A percentile compares a stretch with the other conserved stretches of the same genome.
These are phyloP conservation scores for Galaxea fascicularis DNA, from an alignment of 92 coral and sea anemone genomes.

Conservation along the genomic window DNA sequence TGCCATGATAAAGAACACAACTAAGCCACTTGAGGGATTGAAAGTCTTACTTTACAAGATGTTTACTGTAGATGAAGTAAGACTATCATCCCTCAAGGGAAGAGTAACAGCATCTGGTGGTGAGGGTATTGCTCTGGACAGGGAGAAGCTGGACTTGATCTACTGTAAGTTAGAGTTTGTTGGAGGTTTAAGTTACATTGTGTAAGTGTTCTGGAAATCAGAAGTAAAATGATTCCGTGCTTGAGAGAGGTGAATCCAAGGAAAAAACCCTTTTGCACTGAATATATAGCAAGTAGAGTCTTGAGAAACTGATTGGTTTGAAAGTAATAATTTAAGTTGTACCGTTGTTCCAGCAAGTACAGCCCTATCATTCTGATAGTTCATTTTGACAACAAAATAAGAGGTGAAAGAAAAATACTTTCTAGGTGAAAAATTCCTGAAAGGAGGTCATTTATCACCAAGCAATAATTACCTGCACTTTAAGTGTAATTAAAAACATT, in stretches of 20 bases:
- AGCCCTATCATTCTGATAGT: no score
- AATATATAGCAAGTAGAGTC: no score
- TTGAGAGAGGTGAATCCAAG: no score
- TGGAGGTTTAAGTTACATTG: slow-evolving; percentile 18
- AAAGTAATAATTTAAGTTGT: no score
- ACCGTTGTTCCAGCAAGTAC: no score
- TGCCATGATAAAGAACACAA: slow-evolving; percentile 33
- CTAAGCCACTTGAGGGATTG: slow-evolving; percentile 54
- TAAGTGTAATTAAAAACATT: background rate
- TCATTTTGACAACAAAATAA: no score
- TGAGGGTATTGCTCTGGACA: slow-evolving; percentile 38
- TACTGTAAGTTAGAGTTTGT: slow-evolving; percentile 43
- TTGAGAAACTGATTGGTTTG: no score
- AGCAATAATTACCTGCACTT: background rate
- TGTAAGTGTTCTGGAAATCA: slow-evolving; percentile 7
- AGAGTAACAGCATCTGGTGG: slow-evolving; percentile 11
- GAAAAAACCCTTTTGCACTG: no score
- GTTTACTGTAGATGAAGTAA: slow-evolving; percentile 45
- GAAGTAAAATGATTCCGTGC: background rate
- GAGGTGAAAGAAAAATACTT: no score
- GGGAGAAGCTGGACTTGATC: slow-evolving; percentile 36
- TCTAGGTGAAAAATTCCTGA: no score
- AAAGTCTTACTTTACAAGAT: slow-evolving; percentile 34
- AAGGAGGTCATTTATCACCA: no score
- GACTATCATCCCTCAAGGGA: slow-evolving; percentile 61